Percentiles rank a stretch among this genome's conserved stretches.
phyloP scores from a whole-genome alignment of 2,113 vertebrate species.

The Triplophysa siluroides region DNA sequence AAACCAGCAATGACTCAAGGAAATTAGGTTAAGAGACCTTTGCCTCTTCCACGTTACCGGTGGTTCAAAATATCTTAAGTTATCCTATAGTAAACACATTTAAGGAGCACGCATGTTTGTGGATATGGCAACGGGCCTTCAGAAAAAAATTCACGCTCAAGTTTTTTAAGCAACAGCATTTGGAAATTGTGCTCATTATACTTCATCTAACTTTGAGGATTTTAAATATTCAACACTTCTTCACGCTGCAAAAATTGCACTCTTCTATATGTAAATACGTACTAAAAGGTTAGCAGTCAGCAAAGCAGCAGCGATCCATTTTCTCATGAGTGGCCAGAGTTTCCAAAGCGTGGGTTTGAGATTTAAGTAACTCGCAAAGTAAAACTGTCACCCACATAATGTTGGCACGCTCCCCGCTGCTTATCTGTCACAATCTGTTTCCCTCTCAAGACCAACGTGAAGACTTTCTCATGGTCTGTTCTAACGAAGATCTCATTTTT shows the following conservation, averaged over 20 bases:
- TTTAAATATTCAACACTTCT: constrained; percentile 40
- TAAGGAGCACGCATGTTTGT: background rate
- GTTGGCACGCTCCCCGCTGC: background rate
- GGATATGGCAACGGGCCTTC: background rate
- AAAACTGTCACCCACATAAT: constrained; percentile 16
- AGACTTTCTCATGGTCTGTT: background rate
- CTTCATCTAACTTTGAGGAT: background rate
- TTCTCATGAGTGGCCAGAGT: constrained; percentile 11
- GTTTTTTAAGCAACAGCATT: background rate
- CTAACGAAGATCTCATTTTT: background rate
- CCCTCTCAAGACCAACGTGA: background rate
- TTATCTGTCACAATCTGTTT: background rate
- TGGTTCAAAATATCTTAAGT: constrained; percentile 1
- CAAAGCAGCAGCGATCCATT: constrained; percentile 9
- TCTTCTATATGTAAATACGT: constrained; percentile 49
- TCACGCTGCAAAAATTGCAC: constrained; percentile 20
- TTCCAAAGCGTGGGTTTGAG: constrained; percentile 31
- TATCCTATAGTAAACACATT: constrained; percentile 15
- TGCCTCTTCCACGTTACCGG: too few species aligned
- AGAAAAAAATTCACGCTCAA: background rate
- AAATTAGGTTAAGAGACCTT: background rate
- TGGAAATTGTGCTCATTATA: background rate
- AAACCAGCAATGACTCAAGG: background rate
- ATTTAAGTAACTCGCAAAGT: constrained; percentile 38
- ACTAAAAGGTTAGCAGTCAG: constrained; percentile 36